These are phyloP conservation scores for Catharus fuscescens DNA, from an alignment of 2,113 vertebrate species.

Conservation along the genomic window DNA sequence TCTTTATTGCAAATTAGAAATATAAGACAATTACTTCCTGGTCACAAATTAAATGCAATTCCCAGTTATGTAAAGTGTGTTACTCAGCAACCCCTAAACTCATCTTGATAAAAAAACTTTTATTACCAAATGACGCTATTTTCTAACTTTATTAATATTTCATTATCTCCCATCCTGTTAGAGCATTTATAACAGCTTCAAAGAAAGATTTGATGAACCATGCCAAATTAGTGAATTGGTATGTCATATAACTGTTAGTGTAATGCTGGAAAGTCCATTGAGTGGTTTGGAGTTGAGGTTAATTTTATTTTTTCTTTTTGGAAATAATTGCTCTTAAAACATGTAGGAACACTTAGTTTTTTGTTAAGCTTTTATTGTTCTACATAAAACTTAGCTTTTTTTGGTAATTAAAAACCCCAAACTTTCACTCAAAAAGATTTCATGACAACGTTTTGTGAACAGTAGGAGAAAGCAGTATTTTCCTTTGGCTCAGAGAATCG, in stretches of 20 bases:
- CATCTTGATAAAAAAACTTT: neutral
- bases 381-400: neutral
- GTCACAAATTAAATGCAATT: neutral
- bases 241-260: neutral
- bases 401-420: neutral
- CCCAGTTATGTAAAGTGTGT: slow-evolving; percentile 17
- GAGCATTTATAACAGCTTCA: neutral
- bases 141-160: neutral
- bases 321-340: neutral
- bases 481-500: neutral
- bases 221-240: neutral
- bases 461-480: neutral
- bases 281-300: neutral
- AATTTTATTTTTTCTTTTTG: neutral
- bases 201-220: neutral
- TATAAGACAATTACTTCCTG: neutral
- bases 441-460: neutral
- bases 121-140: neutral
- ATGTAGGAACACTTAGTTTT: neutral
- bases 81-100: neutral
- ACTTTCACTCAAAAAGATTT: neutral
- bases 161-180: neutral
- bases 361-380: neutral
- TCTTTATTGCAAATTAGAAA: neutral
- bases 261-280: neutral